Evolutionary conservation across 1,140 invertebrate species (phyloP).

Genomic region (Homalodisca vitripennis): DNA sequence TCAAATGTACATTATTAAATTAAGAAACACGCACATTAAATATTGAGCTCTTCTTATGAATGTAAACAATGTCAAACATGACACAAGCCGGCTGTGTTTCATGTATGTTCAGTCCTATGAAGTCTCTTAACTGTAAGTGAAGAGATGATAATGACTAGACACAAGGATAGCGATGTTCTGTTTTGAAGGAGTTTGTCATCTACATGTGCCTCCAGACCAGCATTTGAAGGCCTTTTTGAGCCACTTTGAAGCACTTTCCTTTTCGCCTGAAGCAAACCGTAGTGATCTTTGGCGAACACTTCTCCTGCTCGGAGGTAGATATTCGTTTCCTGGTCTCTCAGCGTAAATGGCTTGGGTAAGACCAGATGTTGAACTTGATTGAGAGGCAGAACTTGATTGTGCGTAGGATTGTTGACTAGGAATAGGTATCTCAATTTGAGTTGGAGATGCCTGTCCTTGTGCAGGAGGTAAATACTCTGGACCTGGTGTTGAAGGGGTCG

Average conservation of each 20-base stretch:
- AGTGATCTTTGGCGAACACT: slow-evolving; percentile 13
- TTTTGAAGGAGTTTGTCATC: slow-evolving; percentile 4
- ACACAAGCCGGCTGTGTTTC: too few species aligned
- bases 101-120: too few species aligned
- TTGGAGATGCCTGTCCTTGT: background rate
- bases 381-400: background rate
- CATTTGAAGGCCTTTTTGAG: slow-evolving; percentile 8
- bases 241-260: background rate
- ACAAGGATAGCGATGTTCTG: too few species aligned
- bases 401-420: slow-evolving; percentile 7
- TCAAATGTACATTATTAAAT: too few species aligned
- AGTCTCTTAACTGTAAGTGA: too few species aligned
- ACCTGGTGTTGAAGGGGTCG: background rate
- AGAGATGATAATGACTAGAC: too few species aligned
- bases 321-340: background rate
- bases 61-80: too few species aligned
- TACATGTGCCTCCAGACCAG: slow-evolving; percentile 5
- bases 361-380: background rate
- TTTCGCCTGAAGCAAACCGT: background rate
- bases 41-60: too few species aligned
- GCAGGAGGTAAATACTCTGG: slow-evolving; percentile 24
- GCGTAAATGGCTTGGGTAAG: background rate
- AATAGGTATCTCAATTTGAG: slow-evolving; percentile 13
- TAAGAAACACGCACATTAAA: too few species aligned
- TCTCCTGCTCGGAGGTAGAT: slow-evolving; percentile 15